Percentiles rank a stretch among this genome's conserved stretches.
Conservation (phyloP, 2,113 vertebrate genomes). For the Hystrix brachyura region DNA sequence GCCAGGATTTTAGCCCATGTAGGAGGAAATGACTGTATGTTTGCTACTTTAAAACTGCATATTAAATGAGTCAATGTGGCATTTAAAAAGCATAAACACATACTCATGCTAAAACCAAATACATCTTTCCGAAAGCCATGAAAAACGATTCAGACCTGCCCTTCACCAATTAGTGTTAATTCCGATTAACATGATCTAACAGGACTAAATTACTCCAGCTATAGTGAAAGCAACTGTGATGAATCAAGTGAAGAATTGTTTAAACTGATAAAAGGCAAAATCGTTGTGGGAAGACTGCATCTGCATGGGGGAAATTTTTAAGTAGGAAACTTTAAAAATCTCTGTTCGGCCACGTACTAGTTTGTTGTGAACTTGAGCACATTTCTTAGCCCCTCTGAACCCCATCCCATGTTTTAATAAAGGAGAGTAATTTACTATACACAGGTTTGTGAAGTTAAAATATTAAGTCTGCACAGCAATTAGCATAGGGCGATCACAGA, state of each 20-base stretch:
- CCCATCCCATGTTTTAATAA: neutral
- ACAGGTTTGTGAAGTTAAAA: neutral
- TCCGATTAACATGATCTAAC: slow-evolving; percentile 19
- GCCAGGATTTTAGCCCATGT: neutral
- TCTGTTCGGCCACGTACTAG: neutral
- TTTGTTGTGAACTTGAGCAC: neutral
- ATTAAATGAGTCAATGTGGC: neutral
- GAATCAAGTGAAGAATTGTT: slow-evolving; percentile 18
- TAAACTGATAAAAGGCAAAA: slow-evolving; percentile 48
- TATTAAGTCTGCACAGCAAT: neutral
- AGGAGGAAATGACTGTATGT: neutral
- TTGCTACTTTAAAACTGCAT: neutral
- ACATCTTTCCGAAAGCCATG: slow-evolving; percentile 23
- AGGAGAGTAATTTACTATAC: neutral
- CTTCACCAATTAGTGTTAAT: slow-evolving; percentile 26
- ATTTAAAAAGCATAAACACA: neutral
- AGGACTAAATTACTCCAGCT: slow-evolving; percentile 31
- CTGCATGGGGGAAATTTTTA: neutral
- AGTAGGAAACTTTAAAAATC: neutral
- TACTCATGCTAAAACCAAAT: neutral
- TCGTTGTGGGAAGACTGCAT: neutral
- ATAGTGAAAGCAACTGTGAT: slow-evolving; percentile 20
- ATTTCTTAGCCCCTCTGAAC: neutral
- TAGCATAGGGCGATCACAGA: neutral
- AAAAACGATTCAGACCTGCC: slow-evolving; percentile 30